Evolutionary conservation across 2,797 vertebrate genomes (phyloP), one percentile per base, ranked within the genome.

Genomic region (Thaleichthys pacificus): DNA sequence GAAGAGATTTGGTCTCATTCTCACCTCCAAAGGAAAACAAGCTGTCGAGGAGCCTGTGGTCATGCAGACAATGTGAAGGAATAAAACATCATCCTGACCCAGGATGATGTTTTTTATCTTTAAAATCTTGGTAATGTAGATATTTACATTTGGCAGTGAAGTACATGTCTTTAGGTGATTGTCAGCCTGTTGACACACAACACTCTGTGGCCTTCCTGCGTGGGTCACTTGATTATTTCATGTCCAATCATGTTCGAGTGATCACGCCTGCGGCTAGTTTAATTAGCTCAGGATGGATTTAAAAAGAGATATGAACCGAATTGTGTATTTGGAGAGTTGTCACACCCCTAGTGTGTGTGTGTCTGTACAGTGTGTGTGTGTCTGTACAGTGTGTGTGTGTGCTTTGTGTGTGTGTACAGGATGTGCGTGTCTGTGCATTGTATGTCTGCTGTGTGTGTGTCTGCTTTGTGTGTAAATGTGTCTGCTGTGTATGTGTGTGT

Each of bases 21-120:
- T 82, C 82, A 76, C 75, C 70, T 49, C 80, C 42, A 72, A 75
- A 83, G 75, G 74, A 75, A 85, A 88, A 89, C 85, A 85, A 88
- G 86, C 78, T 60, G 26, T 47, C 28, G 71, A 73, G 63, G 66
- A 65, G 68, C 60, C 70, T 73, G 57, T 72, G 58, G 28, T 76
- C 32, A 35, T 35, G 71, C 70, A 73, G 68, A 70, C 77, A 76
- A 19, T 51, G 42, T 21, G 54, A 6, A 14, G 14, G 5, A 17
- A 64, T 14, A 51, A 21, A 22, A 12, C 26, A 14, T 49, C n/a
- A 9, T 11, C 0, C 12, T 24, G 38, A 24, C 6, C 61, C 15
- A 26, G 6, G 19, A 6, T n/a, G n/a, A n/a, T n/a, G n/a, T 24
- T 1, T 24, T 32, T n/a, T 63, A 63, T n/a, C 64, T 21, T 5